Conservation (phyloP, 2,888 invertebrate species). For the Drosophila borealis region DNA sequence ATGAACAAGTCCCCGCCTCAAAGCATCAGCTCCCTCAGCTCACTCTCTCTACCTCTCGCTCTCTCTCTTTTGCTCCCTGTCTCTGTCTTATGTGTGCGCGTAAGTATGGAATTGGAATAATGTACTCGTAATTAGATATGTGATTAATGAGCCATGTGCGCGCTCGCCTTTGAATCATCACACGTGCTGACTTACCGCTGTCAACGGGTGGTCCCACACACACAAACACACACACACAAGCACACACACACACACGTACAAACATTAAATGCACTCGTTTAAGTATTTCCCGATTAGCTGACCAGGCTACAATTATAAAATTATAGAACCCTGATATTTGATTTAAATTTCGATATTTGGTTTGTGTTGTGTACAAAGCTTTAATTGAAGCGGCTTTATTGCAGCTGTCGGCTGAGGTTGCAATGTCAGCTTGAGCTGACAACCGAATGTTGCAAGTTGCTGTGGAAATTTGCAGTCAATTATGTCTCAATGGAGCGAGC, state of each 20-base stretch:
- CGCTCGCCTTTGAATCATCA: conserved; percentile 76
- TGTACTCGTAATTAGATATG: conserved; percentile 78
- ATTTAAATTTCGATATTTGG: too few species aligned
- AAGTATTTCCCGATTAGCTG: conserved; percentile 70
- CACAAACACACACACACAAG: conserved; percentile 17
- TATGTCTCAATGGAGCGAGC: conserved; percentile 39
- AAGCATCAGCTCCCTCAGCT: conserved; percentile 16
- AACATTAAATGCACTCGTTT: conserved; percentile 57
- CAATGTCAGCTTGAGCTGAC: conserved; percentile 2
- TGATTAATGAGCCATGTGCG: conserved; percentile 71
- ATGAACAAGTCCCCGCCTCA: conserved; percentile 44
- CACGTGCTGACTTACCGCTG: conserved; percentile 76
- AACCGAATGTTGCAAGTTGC: conserved; percentile 33
- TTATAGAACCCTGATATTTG: conserved; percentile 11
- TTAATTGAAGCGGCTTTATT: background rate
- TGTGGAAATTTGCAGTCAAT: conserved; percentile 62
- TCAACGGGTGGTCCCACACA: conserved; percentile 66
- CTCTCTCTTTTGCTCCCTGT: background rate
- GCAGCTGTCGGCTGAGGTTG: conserved; percentile 29
- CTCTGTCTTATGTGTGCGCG: conserved; percentile 7
- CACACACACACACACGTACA: background rate
- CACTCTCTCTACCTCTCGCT: background rate
- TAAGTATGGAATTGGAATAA: conserved; percentile 67
- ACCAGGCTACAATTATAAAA: conserved; percentile 19
- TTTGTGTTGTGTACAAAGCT: too few species aligned